Evolutionary conservation across 92 coral and sea anemone genomes (phyloP).

Genomic region (Umimayanthus chanpuru): DNA sequence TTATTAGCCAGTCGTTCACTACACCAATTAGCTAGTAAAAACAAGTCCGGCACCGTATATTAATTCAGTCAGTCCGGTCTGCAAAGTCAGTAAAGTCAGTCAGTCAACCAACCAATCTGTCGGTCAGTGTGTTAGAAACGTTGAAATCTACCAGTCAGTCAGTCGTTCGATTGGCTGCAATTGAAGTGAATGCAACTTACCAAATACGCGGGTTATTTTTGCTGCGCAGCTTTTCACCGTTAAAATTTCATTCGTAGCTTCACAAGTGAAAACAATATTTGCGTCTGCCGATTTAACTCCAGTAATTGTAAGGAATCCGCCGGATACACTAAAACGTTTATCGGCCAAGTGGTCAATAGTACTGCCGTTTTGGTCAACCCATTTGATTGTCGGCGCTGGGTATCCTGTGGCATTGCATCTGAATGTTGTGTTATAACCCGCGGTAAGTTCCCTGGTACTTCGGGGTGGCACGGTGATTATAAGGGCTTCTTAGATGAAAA

Average conservation of each 20-base stretch:
- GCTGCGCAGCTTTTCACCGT: neutral
- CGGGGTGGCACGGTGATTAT: neutral
- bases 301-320: conserved; percentile 28
- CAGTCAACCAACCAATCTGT: no score
- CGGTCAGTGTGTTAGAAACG: neutral
- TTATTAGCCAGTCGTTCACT: no score
- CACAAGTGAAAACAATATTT: conserved; percentile 2
- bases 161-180: neutral
- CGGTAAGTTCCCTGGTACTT: neutral
- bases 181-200: neutral
- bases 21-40: no score
- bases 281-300: neutral
- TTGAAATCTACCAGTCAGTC: neutral
- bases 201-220: neutral
- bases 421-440: conserved; percentile 32
- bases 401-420: conserved; percentile 28
- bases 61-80: no score
- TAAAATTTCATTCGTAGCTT: neutral
- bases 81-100: no score
- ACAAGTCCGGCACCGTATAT: no score
- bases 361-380: conserved; percentile 7
- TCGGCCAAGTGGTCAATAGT: neutral
- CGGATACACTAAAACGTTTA: neutral
- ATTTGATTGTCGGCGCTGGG: conserved; percentile 8
- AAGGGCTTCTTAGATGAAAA: neutral